Base-by-base conservation (phyloP, 2,888 invertebrate genomes). In the Mylabris sibirica region DNA sequence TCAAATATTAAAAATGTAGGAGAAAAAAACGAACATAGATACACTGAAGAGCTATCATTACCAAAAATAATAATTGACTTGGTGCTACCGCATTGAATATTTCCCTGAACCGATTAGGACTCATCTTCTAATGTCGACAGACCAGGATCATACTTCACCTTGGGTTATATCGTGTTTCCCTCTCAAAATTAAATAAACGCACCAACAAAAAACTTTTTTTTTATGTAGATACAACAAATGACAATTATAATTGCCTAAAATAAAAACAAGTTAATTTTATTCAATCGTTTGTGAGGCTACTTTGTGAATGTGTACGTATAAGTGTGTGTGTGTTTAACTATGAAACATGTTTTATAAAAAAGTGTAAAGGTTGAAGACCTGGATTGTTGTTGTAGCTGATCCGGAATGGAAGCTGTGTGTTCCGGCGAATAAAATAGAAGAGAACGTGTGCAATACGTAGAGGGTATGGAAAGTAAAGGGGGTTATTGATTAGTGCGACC, bases 401-500 rank as follows among this genome's bases (percentile, higher is more conserved):
- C 76, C 76, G 74, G 78, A 77, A 72, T 77, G 77, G 81, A 81
- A 77, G 79, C 81, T 80, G 81, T 78, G 79, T 79, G 78, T 78
- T 70, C 76, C 77, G 72, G 76, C 24, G 59, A 66, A 68, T 60
- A 66, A 65, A 53, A 67, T 60, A 61, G 49, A 22, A 65, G 67
- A 64, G 67, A 64, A 67, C 64, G 65, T 61, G 60, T 64, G 72
- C 68, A 69, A 69, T 60, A 75, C 64, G 72, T 74, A 76, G 75
- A 71, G 72, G 68, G 75, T 65, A 68, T 68, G 53, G 9, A 53
- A 70, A 63, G 67, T 35, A 69, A 72, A 76, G 79, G 80, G 81
- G 79, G 80, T 79, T 84, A 85, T 85, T 84, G 84, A 85, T 85
- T 85, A 85, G 84, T 81, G 82, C 82, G 82, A 84, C 85, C 84